Evolutionary conservation across 1,140 invertebrate species (phyloP), one percentile per base, ranked within the genome.

Genomic region (Eciton burchellii): DNA sequence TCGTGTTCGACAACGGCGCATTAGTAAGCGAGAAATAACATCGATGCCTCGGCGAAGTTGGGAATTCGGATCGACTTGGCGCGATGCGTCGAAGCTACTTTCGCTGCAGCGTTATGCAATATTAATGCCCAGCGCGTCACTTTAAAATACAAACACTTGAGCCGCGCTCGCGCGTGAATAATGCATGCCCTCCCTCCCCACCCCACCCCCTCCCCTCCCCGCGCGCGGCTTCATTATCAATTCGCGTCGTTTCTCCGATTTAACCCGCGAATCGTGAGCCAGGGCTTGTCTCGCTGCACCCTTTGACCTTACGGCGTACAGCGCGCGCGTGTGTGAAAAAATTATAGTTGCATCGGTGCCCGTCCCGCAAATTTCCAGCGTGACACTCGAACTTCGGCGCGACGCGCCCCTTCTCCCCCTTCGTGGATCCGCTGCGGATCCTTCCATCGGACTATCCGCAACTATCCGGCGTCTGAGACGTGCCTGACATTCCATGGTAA

Each of bases 111-210:
- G 62, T 63, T 70, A 86, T 87, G 74, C 85, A 87, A 87, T 86
- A 87, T 87, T 87, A 81, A 87, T 87, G 86, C 35, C 41, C 63
- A 6, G 65, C 29, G 79, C 85, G 71, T 85, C 84, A 85, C 82
- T 87, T 87, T 83, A 86, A 87, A 87, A 87, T 87, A 85, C 85
- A 87, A 87, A 87, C 85, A 87, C 85, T 87, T 87, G 71, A 35
- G 12, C 41, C 66, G 45, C 49, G 12, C 41, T 66, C 45, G 52
- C 59, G 71, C 52, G 41, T 87, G 85, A 87, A 87, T 87, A 82
- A 87, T 87, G 81, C 85, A 87, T 83, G 14, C 3, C 12, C 1
- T n/a, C n/a, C n/a, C n/a, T n/a, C n/a, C n/a, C n/a, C n/a, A n/a
- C n/a, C n/a, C n/a, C n/a, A n/a, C n/a, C 26, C 11, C 43, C 14